Percentiles rank a stretch among this genome's conserved stretches.
These are phyloP conservation scores for Psittacula cyanocephala DNA, from an alignment of 2,113 vertebrate species.

Conservation along the genomic window DNA sequence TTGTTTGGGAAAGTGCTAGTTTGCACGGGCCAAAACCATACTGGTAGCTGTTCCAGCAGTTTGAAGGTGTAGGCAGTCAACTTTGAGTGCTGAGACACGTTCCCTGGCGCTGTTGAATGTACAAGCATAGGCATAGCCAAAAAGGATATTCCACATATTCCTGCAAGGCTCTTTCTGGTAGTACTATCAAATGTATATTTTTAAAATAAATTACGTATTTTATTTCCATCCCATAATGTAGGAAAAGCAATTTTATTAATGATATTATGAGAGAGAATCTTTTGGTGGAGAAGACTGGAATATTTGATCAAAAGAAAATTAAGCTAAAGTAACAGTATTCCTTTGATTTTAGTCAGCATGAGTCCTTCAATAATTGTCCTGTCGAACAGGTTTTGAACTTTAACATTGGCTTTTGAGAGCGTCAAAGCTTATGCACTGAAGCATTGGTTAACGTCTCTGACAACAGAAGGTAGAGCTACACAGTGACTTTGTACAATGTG, in stretches of 20 bases:
- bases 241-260: slow-evolving; percentile 20
- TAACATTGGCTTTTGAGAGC: neutral
- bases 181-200: slow-evolving; percentile 24
- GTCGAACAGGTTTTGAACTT: neutral
- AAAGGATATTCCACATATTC: slow-evolving; percentile 50
- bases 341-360: neutral
- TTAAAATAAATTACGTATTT: slow-evolving; percentile 6
- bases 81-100: neutral
- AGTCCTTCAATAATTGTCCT: neutral
- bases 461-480: neutral
- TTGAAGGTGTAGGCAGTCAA: slow-evolving; percentile 7
- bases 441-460: neutral
- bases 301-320: slow-evolving; percentile 8
- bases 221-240: slow-evolving; percentile 6
- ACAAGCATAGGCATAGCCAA: neutral
- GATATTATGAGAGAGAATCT: neutral
- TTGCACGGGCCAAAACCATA: slow-evolving; percentile 18
- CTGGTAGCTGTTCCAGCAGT: slow-evolving; percentile 26
- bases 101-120: slow-evolving; percentile 34
- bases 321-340: neutral
- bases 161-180: slow-evolving; percentile 1
- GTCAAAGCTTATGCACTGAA: neutral
- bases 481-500: neutral
- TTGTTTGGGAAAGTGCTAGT: slow-evolving; percentile 46
- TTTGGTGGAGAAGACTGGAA: neutral